Percentiles rank a stretch among this genome's conserved stretches.
Evolutionary conservation across 2,113 vertebrate species (phyloP).

Genomic region (Archocentrus centrarchus): DNA sequence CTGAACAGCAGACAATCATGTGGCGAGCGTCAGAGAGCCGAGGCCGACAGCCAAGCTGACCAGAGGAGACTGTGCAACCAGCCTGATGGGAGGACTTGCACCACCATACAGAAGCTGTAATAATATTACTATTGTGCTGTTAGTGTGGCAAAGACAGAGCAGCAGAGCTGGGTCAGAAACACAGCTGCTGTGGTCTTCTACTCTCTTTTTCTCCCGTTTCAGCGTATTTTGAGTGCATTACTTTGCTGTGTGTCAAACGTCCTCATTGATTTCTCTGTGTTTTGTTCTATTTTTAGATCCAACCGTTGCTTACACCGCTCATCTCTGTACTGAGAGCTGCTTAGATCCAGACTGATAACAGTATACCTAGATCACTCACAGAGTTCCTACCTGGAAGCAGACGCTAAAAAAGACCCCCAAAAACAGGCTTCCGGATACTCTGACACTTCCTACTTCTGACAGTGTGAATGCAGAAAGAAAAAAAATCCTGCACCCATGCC

Average conservation of each 20-base stretch:
- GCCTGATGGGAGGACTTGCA: too few species aligned
- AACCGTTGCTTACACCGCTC: background rate
- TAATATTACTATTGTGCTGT: background rate
- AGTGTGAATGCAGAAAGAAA: background rate
- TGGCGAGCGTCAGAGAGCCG: background rate
- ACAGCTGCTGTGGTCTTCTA: background rate
- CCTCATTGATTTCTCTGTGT: background rate
- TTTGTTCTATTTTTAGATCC: background rate
- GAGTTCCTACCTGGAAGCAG: background rate
- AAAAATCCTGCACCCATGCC: conserved; percentile 17
- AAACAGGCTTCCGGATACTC: background rate
- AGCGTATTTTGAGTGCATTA: background rate
- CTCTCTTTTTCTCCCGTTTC: background rate
- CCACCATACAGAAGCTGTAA: too few species aligned
- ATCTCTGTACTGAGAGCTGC: background rate
- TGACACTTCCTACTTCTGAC: background rate
- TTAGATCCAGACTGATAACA: background rate
- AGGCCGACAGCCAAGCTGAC: background rate
- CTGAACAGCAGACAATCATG: too few species aligned
- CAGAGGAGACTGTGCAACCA: too few species aligned
- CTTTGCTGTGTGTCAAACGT: too few species aligned
- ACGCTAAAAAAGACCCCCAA: background rate
- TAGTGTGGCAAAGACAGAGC: background rate
- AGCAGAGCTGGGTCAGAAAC: background rate
- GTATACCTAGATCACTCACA: background rate